Base-by-base conservation (phyloP, 2,888 invertebrate species). In the Zhengitettix transpicula region DNA sequence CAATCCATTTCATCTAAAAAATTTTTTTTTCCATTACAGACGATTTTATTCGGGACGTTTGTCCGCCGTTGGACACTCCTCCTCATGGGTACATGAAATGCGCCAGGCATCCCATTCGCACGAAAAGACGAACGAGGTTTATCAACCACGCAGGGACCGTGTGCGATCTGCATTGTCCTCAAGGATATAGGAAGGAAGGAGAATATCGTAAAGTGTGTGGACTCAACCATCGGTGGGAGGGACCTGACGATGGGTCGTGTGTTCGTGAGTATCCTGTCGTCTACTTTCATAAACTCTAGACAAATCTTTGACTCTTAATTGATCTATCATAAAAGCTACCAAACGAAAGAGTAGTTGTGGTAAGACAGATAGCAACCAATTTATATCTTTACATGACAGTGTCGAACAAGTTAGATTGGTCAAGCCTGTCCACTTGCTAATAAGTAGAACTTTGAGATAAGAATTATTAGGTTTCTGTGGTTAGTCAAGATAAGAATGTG, bases 1-100 rank as follows among this genome's bases (percentile, higher is more conserved):
- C 2, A 28, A 28, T n/a, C 7, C 2, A 28, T 28, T 28, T 28
- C 28, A 5, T 28, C 3, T 28, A 47, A 47, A 42, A 42, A 11
- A 42, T 42, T 42, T 12, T 42, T 47, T 47, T 40, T 40, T 47
- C 53, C 40, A 42, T 51, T 55, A 3, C 58, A 60, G 66, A 66
- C 57, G 65, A 66, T 11, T 56, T 62, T 12, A 59, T 62, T 57
- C 64, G 67, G 64, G 64, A 70, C 53, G 70, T 71, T 9, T 76
- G 78, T 65, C 72, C 75, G 16, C 72, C 74, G 3, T 64, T 77
- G 60, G 72, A 73, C 67, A 74, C 75, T 11, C 74, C 74, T 28
- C 68, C 71, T 52, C 70, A 72, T 42, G 77, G 77, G n/a, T 76
- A 74, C 64, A 70, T 76, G 61, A 73, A 74, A 61, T 78, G 77